Evolutionary conservation across 1,140 invertebrate genomes (phyloP), one percentile per base, ranked within the genome.

Genomic region (Drosophila aff.): DNA sequence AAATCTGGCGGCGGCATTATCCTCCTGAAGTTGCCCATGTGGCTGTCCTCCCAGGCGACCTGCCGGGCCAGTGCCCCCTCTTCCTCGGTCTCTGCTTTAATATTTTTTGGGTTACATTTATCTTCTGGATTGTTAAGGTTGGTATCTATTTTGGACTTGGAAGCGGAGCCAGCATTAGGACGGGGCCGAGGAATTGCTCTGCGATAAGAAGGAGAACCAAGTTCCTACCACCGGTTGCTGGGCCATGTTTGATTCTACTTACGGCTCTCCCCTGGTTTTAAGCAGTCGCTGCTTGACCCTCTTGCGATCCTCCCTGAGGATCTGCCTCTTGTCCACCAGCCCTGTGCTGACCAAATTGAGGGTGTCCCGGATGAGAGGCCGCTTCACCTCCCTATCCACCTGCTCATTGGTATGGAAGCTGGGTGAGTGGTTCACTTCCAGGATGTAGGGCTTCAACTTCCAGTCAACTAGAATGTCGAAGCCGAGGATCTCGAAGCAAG

Each of bases 381-480:
- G 96, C 92, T 98, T 98, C 4, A 98, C 95, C 82, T 97, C 97
- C 64, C 95, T 94, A 89, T 98, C 97, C 47, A 98, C 93, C 64
- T 95, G 94, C 3, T 97, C 95, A 91, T 98, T 97, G 1, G 97
- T 98, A 81, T 97, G 96, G 87, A 98, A 98, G 93, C 97, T 98
- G 5, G 97, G 97, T 7, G 97, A 98, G 87, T 98, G 97, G 93
- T 98, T 98, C 2, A 97, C 97, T 94, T 98, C 97, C 52, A 98
- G 93, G 38, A 98, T 94, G 77, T 95, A 96, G 2, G 97, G 97
- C 86, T 97, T 96, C n/a, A 98, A 92, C 81, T 96, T 96, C 92
- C 96, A 95, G 92, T 98, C 97, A 23, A 98, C 93, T 26, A 98
- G 93, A 68, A 98, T 96, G 91, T 98, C 97, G 74, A 98, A 97